phyloP scores from a whole-genome alignment of 1,140 invertebrate genomes.

The Parasteatoda tepidariorum region DNA sequence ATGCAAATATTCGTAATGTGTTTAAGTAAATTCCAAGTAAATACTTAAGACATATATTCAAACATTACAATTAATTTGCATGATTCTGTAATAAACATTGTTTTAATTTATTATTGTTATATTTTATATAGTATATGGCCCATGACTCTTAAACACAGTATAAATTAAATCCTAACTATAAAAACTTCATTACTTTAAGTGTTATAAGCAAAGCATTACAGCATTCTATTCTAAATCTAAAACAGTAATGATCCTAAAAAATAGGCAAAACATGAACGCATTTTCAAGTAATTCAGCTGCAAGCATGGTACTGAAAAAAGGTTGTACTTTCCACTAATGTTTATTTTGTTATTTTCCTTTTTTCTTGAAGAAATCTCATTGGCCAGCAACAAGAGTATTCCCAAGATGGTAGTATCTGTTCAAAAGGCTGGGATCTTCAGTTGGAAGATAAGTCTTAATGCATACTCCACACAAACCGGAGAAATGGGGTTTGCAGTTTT shows the following conservation, averaged over 20 bases:
- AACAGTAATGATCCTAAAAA: background rate
- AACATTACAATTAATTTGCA: no score
- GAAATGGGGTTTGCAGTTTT: conserved; percentile 8
- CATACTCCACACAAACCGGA: background rate
- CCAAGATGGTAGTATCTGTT: conserved; percentile 14
- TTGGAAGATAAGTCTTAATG: background rate
- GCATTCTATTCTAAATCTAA: background rate
- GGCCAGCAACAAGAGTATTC: conserved; percentile 13
- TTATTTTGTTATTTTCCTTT: background rate
- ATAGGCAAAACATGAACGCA: background rate
- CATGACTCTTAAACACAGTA: no score
- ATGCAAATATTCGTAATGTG: no score
- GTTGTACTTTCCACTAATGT: background rate
- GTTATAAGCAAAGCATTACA: background rate
- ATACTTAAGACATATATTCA: no score
- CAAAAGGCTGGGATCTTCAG: conserved; percentile 2
- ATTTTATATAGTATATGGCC: no score
- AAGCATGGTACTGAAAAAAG: background rate
- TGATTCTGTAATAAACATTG: no score
- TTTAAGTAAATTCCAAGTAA: no score
- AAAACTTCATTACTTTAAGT: background rate
- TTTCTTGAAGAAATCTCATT: background rate
- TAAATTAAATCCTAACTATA: background rate
- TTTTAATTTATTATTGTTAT: no score
- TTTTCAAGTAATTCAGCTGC: conserved; percentile 10